Evolutionary conservation across 2,113 vertebrate species (phyloP), one percentile per base, ranked within the genome.

Genomic region (Ctenomys sociabilis): DNA sequence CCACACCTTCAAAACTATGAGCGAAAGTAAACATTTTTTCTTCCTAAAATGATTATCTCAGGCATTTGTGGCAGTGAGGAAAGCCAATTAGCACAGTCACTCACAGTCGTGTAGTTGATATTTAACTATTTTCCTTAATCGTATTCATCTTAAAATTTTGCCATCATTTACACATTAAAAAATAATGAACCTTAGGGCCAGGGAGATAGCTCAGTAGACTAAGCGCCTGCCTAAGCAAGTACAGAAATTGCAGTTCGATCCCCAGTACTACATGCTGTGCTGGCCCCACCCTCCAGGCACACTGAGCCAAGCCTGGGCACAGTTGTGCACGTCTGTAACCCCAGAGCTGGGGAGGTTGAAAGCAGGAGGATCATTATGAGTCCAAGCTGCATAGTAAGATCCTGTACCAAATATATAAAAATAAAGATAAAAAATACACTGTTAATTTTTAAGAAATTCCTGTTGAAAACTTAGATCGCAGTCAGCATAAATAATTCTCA

Each of bases 71-170:
- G 30, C 32, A 57, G 22, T 16, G n/a, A 28, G 6, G 24, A 84
- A 63, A 84, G 21, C 21, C 37, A 35, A 57, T 59, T 68, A 85
- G 66, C 43, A 68, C 19, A 57, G 86, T n/a, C 40, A 80, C 9
- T 90, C 40, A 72, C 13, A 81, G 21, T 21, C 59, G 8, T 59
- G 3, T 43, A 77, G 92, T 91, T 89, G 92, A 70, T 83, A 22
- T 82, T 95, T 88, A 30, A 4, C 3, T 57, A 70, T 37, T 91
- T 96, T 84, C n/a, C 22, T 85, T 88, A 75, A 94, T 88, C 11
- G 8, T 43, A 35, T 82, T 24, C 35, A 61, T 54, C 35, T 66
- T 81, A 81, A 88, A 88, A 93, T 93, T 64, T 90, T 88, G 17
- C 35, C 49, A 85, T 45, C 64, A 45, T 24, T 43, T 85, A 54